A percentile compares a stretch with the other conserved stretches of the same genome.
phyloP scores from a whole-genome alignment of 2,888 invertebrate genomes.

The Helicoverpa assulta region DNA sequence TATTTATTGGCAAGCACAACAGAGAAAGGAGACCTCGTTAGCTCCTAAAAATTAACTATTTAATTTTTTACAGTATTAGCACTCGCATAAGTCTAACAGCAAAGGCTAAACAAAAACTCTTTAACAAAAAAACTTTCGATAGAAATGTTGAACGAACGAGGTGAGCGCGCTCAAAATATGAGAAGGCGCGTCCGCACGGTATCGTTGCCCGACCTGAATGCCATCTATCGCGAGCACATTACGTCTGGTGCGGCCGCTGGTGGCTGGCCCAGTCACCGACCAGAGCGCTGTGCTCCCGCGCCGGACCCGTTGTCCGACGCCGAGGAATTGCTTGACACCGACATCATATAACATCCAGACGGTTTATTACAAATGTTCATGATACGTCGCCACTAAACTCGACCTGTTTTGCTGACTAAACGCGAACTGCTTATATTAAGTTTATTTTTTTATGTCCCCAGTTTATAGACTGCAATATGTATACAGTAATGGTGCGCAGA shows the following conservation, averaged over 20 bases:
- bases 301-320: conserved; percentile 48
- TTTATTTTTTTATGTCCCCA: conserved; percentile 6
- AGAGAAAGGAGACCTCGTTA: conserved; percentile 60
- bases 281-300: conserved; percentile 61
- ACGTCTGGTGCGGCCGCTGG: conserved; percentile 67
- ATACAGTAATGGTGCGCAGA: too few relatives aligned
- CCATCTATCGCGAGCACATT: conserved; percentile 75
- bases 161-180: conserved; percentile 63
- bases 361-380: conserved; percentile 22
- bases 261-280: conserved; percentile 69
- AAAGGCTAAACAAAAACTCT: conserved; percentile 68
- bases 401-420: conserved; percentile 25
- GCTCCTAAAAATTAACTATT: conserved; percentile 41
- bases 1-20: conserved; percentile 68
- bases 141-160: conserved; percentile 66
- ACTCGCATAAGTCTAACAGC: conserved; percentile 57
- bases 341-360: conserved; percentile 61
- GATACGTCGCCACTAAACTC: conserved; percentile 17
- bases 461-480: conserved; percentile 1
- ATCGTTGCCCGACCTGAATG: conserved; percentile 83
- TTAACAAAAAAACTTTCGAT: conserved; percentile 72
- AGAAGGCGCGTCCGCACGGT: conserved; percentile 77
- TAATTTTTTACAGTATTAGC: conserved; percentile 63
- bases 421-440: conserved; percentile 14
- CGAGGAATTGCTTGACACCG: conserved; percentile 61